Percentiles rank a stretch among this genome's conserved stretches.
These are phyloP conservation scores for Sorex maritimensis DNA, from an alignment of 2,797 vertebrate species.

Conservation along the genomic window DNA sequence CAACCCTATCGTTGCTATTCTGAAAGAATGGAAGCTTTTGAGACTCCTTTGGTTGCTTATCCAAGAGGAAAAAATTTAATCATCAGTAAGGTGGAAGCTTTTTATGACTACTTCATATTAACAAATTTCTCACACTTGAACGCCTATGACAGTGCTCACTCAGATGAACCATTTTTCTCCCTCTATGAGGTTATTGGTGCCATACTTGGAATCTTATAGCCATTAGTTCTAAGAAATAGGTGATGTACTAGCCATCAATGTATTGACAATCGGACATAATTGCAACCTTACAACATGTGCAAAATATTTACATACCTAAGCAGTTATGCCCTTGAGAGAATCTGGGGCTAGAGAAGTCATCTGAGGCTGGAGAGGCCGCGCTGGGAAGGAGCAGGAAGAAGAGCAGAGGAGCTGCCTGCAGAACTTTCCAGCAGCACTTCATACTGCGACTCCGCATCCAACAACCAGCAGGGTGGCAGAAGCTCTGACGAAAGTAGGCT, in stretches of 20 bases:
- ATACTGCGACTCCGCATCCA: not conserved
- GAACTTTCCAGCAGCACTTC: conserved; percentile 2
- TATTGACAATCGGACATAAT: not conserved
- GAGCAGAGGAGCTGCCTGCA: not conserved
- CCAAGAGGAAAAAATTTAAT: not conserved
- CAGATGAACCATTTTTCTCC: not conserved
- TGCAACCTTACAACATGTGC: not conserved
- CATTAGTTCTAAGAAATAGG: not conserved
- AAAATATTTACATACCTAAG: conserved; percentile 74
- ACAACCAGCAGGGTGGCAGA: not conserved
- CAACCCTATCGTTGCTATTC: not conserved
- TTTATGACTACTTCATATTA: not conserved
- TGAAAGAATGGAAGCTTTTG: not conserved
- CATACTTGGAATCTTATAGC: not conserved
- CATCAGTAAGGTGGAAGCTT: not conserved
- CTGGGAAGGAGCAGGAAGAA: conserved; percentile 30
- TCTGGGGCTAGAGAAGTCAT: not conserved
- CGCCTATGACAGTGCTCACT: not conserved
- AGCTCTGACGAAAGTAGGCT: fast-evolving
- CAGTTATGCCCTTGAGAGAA: conserved; percentile 1
- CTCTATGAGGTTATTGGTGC: not conserved
- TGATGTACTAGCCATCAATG: not conserved
- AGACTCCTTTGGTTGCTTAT: not conserved
- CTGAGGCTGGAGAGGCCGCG: not conserved
- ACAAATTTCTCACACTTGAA: not conserved